Evolutionary conservation across 2,888 invertebrate genomes (phyloP).

Genomic region (Sialis lutaria): DNA sequence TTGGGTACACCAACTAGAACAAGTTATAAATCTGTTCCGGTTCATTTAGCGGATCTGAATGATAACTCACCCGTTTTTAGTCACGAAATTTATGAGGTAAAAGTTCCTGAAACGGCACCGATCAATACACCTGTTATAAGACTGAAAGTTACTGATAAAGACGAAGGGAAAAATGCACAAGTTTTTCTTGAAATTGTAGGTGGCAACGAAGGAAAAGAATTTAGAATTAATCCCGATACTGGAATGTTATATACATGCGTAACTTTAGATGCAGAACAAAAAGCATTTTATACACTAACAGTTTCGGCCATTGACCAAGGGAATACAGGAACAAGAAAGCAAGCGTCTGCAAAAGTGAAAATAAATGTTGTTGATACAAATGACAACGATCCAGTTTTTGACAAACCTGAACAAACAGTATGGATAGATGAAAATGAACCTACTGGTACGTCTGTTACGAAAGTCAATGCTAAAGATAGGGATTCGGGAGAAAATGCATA

Average conservation of each 20-base stretch:
- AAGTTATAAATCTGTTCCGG: slow-evolving; percentile 64
- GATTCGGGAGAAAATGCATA: slow-evolving; percentile 92
- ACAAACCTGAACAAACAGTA: slow-evolving; percentile 48
- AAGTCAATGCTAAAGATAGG: slow-evolving; percentile 69
- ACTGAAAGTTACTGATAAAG: slow-evolving; percentile 72
- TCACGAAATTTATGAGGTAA: slow-evolving; percentile 71
- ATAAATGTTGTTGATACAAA: slow-evolving; percentile 81
- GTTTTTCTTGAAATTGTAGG: slow-evolving; percentile 79
- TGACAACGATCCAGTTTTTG: slow-evolving; percentile 86
- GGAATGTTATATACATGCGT: slow-evolving; percentile 79
- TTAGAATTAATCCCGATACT: slow-evolving; percentile 69
- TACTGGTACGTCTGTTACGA: slow-evolving; percentile 67
- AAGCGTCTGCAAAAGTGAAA: slow-evolving; percentile 81
- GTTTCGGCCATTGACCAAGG: slow-evolving; percentile 83
- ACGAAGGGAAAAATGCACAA: slow-evolving; percentile 66
- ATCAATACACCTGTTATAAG: slow-evolving; percentile 75
- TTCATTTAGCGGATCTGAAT: slow-evolving; percentile 63
- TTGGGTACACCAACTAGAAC: slow-evolving; percentile 61
- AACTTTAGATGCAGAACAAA: slow-evolving; percentile 66
- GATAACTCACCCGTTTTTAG: slow-evolving; percentile 80
- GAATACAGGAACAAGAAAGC: slow-evolving; percentile 63
- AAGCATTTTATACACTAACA: slow-evolving; percentile 69
- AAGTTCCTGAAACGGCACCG: slow-evolving; percentile 77
- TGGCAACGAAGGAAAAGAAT: slow-evolving; percentile 80
- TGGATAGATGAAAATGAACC: slow-evolving; percentile 76